These are phyloP conservation scores for Dorcus hopei DNA, from an alignment of 2,888 invertebrate species.

Conservation along the genomic window DNA sequence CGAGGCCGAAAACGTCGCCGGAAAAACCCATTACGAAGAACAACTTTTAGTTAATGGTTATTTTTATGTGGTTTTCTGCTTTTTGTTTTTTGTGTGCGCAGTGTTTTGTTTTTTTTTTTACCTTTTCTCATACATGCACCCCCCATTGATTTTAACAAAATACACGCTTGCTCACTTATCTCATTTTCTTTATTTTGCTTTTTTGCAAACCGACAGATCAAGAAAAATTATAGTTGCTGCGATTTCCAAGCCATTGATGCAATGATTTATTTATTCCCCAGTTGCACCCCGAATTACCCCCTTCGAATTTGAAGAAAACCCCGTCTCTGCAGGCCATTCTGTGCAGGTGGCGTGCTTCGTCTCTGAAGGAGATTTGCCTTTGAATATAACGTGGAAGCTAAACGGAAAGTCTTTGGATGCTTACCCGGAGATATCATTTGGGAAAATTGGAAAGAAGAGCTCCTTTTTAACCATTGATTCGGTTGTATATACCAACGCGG, in stretches of 20 bases:
- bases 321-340: conserved; percentile 57
- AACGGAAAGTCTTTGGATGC: conserved; percentile 61
- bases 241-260: neutral
- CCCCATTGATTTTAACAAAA: neutral
- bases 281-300: conserved; percentile 62
- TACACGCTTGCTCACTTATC: neutral
- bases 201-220: conserved; percentile 1
- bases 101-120: conserved; percentile 53
- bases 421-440: conserved; percentile 54
- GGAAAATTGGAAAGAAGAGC: conserved; percentile 60
- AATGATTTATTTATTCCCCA: conserved; percentile 30
- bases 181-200: conserved; percentile 3
- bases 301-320: conserved; percentile 65
- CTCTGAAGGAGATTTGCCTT: conserved; percentile 69
- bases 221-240: neutral
- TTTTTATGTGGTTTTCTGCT: conserved; percentile 17
- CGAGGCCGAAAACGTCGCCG: conserved; percentile 62
- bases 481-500: conserved; percentile 68
- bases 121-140: neutral
- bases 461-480: conserved; percentile 59
- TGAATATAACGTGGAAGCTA: conserved; percentile 69
- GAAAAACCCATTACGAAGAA: conserved; percentile 59
- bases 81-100: conserved; percentile 13
- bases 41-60: conserved; percentile 67
- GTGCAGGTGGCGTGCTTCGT: conserved; percentile 63